phyloP scores from a whole-genome alignment of 2,113 vertebrate species.

The Phalacrocorax aristotelis region DNA sequence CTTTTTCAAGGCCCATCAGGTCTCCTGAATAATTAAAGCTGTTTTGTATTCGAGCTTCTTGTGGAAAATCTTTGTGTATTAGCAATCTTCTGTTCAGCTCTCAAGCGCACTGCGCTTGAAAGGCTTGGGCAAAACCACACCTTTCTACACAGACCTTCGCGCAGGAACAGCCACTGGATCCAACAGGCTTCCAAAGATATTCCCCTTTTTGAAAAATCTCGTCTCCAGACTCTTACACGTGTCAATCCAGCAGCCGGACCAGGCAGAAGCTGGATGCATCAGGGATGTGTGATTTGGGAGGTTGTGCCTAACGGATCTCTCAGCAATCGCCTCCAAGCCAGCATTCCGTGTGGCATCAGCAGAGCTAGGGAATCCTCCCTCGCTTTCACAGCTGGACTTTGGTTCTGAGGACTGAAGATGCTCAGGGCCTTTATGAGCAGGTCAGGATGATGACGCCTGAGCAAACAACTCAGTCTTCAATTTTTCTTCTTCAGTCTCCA shows the following conservation, averaged over 20 bases:
- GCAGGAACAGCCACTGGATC: background rate
- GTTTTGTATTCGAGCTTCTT: background rate
- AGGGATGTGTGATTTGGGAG: background rate
- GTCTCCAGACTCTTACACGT: background rate
- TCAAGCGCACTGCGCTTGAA: background rate
- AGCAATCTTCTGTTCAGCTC: background rate
- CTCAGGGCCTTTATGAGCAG: background rate
- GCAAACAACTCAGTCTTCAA: background rate
- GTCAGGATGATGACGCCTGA: fast-evolving
- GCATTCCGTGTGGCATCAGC: too few relatives aligned
- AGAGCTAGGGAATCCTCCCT: background rate
- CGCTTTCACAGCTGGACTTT: background rate
- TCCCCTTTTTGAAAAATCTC: background rate
- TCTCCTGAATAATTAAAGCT: background rate
- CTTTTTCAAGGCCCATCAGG: background rate
- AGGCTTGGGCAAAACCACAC: background rate
- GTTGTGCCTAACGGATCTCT: too few relatives aligned
- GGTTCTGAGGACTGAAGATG: background rate
- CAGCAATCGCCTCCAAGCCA: background rate
- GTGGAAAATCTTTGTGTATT: background rate
- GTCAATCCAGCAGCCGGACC: background rate
- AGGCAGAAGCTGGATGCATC: background rate
- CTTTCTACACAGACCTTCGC: background rate
- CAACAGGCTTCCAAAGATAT: background rate
- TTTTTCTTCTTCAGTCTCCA: background rate